phyloP scores from a whole-genome alignment of 2,113 vertebrate genomes.

The Halcyon malimbica region DNA sequence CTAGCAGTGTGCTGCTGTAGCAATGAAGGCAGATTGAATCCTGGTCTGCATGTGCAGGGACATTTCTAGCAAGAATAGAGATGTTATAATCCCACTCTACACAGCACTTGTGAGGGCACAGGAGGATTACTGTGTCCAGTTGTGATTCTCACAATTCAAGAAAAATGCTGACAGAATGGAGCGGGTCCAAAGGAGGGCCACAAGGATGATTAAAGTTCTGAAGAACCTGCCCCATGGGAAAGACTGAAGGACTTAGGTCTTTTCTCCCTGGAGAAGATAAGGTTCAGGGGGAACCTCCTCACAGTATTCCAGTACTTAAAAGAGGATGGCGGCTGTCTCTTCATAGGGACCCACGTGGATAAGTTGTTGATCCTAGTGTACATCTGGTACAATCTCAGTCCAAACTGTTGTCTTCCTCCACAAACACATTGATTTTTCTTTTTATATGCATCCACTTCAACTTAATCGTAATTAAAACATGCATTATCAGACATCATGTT shows the following conservation, averaged over 20 bases:
- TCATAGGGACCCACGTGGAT: not conserved
- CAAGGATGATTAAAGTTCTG: not conserved
- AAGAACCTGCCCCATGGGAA: not conserved
- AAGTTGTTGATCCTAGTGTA: not conserved
- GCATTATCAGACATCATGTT: not conserved
- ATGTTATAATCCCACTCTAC: not conserved
- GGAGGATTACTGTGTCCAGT: not conserved
- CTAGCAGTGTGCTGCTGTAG: not conserved
- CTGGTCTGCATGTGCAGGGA: not conserved
- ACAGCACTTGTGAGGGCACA: not conserved
- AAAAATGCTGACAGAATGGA: accelerated
- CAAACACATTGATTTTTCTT: not conserved
- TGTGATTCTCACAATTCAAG: not conserved
- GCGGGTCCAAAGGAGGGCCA: not conserved
- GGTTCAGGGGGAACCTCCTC: not conserved
- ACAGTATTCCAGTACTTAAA: not conserved
- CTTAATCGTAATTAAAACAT: not conserved
- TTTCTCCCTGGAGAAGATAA: not conserved
- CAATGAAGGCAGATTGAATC: accelerated
- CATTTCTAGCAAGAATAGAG: accelerated
- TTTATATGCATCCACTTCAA: not conserved
- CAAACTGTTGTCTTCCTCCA: not conserved
- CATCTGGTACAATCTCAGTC: not conserved
- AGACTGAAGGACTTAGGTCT: not conserved
- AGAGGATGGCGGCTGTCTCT: not conserved